Conservation (phyloP, 2,797 vertebrate genomes). For the Dromococcyx pavoninus region DNA sequence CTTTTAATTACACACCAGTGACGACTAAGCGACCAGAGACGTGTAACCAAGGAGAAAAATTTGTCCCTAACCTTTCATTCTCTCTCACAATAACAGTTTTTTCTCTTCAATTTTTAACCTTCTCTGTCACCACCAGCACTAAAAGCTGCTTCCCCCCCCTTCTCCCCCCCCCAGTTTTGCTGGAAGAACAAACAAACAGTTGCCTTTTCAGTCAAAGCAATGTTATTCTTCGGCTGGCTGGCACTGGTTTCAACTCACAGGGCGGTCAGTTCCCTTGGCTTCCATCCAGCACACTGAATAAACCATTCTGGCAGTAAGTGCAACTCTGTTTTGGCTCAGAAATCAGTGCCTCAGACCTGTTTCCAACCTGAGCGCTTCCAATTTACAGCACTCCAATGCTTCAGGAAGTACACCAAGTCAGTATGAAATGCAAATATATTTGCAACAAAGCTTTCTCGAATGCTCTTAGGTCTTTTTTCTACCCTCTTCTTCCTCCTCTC, state of each 20-base stretch:
- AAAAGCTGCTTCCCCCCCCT: neutral
- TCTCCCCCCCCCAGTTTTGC: neutral
- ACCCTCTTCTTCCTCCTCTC: slow-evolving; percentile 1
- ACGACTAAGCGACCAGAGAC: neutral
- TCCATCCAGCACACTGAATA: slow-evolving; percentile 42
- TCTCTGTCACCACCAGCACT: slow-evolving; percentile 41
- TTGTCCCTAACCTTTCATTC: neutral
- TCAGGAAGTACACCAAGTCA: neutral
- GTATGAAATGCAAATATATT: slow-evolving; percentile 11
- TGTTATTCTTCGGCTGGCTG: slow-evolving; percentile 57
- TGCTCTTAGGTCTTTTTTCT: neutral
- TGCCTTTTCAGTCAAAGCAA: slow-evolving; percentile 61
- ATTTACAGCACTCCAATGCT: slow-evolving; percentile 23
- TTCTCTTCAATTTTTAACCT: slow-evolving; percentile 29
- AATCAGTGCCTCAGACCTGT: neutral
- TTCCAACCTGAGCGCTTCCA: slow-evolving; percentile 22
- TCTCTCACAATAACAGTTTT: neutral
- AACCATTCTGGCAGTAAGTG: slow-evolving; percentile 10
- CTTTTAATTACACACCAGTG: neutral
- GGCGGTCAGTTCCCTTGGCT: slow-evolving; percentile 50
- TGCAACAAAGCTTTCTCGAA: slow-evolving; percentile 31
- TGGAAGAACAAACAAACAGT: slow-evolving; percentile 66
- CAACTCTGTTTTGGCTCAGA: slow-evolving; percentile 21
- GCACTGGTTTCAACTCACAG: slow-evolving; percentile 52
- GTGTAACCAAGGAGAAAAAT: slow-evolving; percentile 2